Evolutionary conservation across 2,113 vertebrate genomes (phyloP).

Genomic region (Melanerpes aurifrons): DNA sequence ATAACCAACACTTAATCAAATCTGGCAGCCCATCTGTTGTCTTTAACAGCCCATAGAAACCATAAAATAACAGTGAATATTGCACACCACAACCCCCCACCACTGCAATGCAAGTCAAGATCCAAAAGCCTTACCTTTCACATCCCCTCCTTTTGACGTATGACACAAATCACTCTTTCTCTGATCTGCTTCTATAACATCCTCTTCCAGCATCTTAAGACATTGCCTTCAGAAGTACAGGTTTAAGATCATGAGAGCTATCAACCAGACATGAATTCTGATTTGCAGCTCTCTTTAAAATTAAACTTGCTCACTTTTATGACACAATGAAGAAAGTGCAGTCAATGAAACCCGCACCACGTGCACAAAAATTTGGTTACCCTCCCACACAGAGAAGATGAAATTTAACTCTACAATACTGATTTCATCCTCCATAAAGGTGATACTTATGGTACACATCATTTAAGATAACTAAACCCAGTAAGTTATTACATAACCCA

Average conservation of each 20-base stretch:
- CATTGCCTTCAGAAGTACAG: neutral
- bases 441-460: neutral
- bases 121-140: neutral
- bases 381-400: neutral
- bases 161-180: neutral
- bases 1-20: neutral
- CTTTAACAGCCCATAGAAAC: neutral
- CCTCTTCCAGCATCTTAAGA: neutral
- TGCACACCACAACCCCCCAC: accelerated
- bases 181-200: neutral
- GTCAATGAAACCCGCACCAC: neutral
- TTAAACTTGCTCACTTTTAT: neutral
- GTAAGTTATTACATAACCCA: accelerated
- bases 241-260: neutral
- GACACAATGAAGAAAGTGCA: accelerated
- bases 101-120: neutral
- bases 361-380: accelerated
- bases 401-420: neutral
- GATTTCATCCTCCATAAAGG: neutral
- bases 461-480: neutral
- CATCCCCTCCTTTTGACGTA: neutral
- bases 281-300: neutral
- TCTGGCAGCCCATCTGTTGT: neutral
- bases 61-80: neutral
- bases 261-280: neutral